Evolutionary conservation across 2,888 invertebrate genomes (phyloP).

Genomic region (Drymonia ruficornis): DNA sequence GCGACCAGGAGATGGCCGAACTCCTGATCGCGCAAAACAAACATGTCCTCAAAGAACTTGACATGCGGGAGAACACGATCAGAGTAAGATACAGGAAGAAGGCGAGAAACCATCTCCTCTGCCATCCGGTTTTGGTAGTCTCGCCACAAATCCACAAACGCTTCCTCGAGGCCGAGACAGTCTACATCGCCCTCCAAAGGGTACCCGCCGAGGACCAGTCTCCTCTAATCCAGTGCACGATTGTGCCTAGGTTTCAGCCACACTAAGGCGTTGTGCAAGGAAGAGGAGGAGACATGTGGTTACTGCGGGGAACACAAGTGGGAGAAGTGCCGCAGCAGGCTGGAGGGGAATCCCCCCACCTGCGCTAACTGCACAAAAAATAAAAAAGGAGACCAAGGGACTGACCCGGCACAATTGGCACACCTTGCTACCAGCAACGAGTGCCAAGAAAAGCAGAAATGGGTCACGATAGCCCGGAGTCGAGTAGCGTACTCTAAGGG

Average conservation of each 20-base stretch:
- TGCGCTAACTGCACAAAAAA: conserved; percentile 4
- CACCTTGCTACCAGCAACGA: conserved; percentile 10
- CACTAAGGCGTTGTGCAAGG: too few species aligned
- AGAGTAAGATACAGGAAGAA: conserved; percentile 25
- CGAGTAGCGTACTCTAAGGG: conserved; percentile 28
- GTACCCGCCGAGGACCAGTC: conserved; percentile 10
- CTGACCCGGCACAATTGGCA: not conserved
- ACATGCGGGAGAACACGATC: too few species aligned
- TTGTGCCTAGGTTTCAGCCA: conserved; percentile 39
- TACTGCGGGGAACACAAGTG: conserved; percentile 30
- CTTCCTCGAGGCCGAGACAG: too few species aligned
- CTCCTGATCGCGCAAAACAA: too few species aligned
- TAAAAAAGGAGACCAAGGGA: rapidly evolving
- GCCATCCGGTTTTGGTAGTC: too few species aligned
- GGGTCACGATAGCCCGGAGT: conserved; percentile 34
- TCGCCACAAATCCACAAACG: too few species aligned
- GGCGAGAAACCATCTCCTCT: too few species aligned
- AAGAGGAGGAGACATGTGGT: conserved; percentile 25
- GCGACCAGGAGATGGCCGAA: too few species aligned
- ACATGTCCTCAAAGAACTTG: too few species aligned
- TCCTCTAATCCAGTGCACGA: conserved; percentile 16
- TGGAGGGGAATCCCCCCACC: not conserved
- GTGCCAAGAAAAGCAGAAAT: conserved; percentile 19
- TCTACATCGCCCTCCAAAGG: conserved; percentile 8
- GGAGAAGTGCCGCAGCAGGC: conserved; percentile 14